Evolutionary conservation across 1,140 invertebrate species (phyloP), one percentile per base, ranked within the genome.

Genomic region (Cotesia typhae): DNA sequence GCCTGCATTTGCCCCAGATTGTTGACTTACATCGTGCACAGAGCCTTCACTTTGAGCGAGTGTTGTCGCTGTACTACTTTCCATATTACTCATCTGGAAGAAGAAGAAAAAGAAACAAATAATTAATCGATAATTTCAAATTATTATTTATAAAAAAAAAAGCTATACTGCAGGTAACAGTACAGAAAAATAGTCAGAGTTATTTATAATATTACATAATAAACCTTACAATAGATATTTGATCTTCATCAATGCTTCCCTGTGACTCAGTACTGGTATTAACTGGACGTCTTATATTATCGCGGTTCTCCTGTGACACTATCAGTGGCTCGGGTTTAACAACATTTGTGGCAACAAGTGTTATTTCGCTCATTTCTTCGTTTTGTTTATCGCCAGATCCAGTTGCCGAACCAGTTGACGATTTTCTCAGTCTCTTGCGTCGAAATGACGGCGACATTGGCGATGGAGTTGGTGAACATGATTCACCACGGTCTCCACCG

Each of bases 371-470:
- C 41, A 47, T 88, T 36, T 84, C 78, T 75, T 89, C 87, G 75
- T 90, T 89, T 4, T 80, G 79, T 79, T 79, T 89, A 77, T 88
- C 90, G 57, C 83, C 90, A 70, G 90, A 92, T 67, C 87, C 89
- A 81, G 84, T 91, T 35, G 83, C 87, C 0, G 91, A 92, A 5
- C 92, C 92, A 17, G 89, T 90, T 1, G 92, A 94, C 61, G 92
- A 90, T 84, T 93, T 93, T 74, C 92, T 86, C 77, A 93, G 87
- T 72, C 93, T 84, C 83, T 92, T 92, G 76, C 91, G 87, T 71
- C 85, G 80, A 41, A 83, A 81, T 4, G 83, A 83, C 4, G 86
- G 83, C 2, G 84, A 84, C 38, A 85, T 74, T 5, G 86, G 84
- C 20, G 84, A 84, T 9, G 85, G 82, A 75, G 79, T 83, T 4